Evolutionary conservation across 2,797 vertebrate species (phyloP).

Genomic region (Margarornis squamiger): DNA sequence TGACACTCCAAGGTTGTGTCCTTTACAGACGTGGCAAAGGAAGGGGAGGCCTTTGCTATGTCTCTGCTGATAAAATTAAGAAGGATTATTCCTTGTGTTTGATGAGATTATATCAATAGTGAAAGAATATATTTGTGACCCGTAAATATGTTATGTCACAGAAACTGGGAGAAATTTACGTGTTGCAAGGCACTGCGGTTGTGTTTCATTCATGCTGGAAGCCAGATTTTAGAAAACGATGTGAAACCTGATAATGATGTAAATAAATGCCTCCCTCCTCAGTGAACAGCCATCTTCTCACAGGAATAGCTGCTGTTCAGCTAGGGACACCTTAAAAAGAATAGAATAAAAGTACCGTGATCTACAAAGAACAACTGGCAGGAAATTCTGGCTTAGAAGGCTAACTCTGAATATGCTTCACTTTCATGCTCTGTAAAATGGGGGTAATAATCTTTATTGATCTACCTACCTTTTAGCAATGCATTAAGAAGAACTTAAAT

Average conservation of each 20-base stretch:
- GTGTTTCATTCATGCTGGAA: not conserved
- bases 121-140: not conserved
- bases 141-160: not conserved
- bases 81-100: not conserved
- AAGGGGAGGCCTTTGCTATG: not conserved
- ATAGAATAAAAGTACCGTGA: not conserved
- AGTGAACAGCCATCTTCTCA: not conserved
- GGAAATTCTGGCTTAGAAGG: not conserved
- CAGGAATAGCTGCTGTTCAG: not conserved
- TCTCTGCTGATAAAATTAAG: slow-evolving; percentile 40
- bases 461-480: slow-evolving; percentile 11
- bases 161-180: not conserved
- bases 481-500: slow-evolving; percentile 29
- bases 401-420: not conserved
- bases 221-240: not conserved
- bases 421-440: not conserved
- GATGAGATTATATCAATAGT: not conserved
- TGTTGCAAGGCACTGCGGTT: not conserved
- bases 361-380: not conserved
- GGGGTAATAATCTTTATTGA: slow-evolving; percentile 24
- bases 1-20: slow-evolving; percentile 45
- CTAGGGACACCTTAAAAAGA: not conserved
- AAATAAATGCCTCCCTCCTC: not conserved
- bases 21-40: slow-evolving; percentile 21
- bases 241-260: not conserved